A percentile compares a stretch with the other conserved stretches of the same genome.
phyloP scores from a whole-genome alignment of 1,140 invertebrate species.

The Drosophila bifasciata region DNA sequence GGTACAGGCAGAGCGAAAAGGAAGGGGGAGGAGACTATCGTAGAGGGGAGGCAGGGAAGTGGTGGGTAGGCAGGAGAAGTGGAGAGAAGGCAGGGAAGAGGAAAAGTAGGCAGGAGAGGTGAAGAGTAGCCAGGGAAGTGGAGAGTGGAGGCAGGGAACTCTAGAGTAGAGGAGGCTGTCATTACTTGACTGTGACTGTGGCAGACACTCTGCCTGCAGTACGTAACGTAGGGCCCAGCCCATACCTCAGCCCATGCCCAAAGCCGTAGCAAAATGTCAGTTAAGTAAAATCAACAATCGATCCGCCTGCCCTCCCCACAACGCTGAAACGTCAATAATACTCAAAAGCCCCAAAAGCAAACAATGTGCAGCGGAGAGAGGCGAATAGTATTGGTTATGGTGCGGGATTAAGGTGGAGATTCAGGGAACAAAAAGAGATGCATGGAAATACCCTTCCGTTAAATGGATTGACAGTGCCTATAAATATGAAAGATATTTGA shows the following conservation, averaged over 20 bases:
- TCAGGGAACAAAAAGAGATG: slow-evolving; percentile 24
- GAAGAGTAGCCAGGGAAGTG: too few relatives aligned
- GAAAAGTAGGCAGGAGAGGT: too few relatives aligned
- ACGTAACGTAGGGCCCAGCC: slow-evolving; percentile 3
- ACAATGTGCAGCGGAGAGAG: slow-evolving; percentile 15
- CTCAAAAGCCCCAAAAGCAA: slow-evolving; percentile 35
- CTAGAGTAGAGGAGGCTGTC: too few relatives aligned
- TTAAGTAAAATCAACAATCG: slow-evolving; percentile 73
- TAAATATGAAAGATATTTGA: too few relatives aligned
- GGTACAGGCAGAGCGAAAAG: background rate
- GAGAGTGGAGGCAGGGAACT: too few relatives aligned
- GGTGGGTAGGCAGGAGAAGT: too few relatives aligned
- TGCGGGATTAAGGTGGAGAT: background rate
- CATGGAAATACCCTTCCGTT: too few relatives aligned
- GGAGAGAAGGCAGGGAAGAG: too few relatives aligned
- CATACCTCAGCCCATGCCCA: too few relatives aligned
- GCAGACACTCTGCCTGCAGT: slow-evolving; percentile 37
- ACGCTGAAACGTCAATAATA: slow-evolving; percentile 39
- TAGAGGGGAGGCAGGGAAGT: background rate
- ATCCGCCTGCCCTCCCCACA: slow-evolving; percentile 14
- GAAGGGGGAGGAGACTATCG: background rate
- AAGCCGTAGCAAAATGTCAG: slow-evolving; percentile 51
- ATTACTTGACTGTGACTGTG: slow-evolving; percentile 8
- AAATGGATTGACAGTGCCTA: too few relatives aligned
- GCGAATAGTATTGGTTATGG: background rate